These are phyloP conservation scores for Taeniopygia guttata DNA, from an alignment of 2,797 vertebrate species.

Conservation along the genomic window DNA sequence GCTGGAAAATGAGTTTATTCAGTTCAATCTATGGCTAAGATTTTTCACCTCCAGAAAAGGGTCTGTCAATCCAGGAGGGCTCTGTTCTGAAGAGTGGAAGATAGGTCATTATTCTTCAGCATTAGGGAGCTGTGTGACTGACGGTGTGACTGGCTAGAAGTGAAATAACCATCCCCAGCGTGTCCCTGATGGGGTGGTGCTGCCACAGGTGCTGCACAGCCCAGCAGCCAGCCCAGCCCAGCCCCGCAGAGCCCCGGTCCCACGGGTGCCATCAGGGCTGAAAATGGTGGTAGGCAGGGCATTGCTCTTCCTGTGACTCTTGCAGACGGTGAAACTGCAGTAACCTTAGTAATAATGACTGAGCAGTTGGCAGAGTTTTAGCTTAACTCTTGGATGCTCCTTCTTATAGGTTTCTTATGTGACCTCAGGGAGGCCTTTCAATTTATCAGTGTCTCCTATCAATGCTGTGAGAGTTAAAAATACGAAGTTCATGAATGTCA, in stretches of 20 bases:
- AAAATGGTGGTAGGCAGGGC: neutral
- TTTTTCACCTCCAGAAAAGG: neutral
- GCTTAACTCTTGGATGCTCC: too few relatives aligned
- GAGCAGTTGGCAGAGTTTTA: neutral
- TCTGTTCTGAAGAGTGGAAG: neutral
- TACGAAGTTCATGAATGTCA: neutral
- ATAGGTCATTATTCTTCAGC: neutral
- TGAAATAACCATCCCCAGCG: neutral
- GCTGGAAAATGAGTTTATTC: neutral
- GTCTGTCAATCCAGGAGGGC: neutral
- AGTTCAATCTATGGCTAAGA: neutral
- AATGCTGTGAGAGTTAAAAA: neutral
- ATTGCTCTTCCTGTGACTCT: neutral
- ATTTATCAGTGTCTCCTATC: neutral
- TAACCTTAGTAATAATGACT: neutral
- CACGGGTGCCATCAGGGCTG: rapidly evolving
- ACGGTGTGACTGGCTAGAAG: neutral
- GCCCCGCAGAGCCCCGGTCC: neutral
- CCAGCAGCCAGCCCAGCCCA: neutral
- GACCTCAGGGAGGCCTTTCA: neutral
- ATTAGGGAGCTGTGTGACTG: neutral
- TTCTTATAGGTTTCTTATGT: neutral
- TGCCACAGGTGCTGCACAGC: neutral
- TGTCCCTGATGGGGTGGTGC: neutral
- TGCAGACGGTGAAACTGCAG: neutral